Conservation (phyloP, 2,113 vertebrate genomes). For the Prionailurus bengalensis region DNA sequence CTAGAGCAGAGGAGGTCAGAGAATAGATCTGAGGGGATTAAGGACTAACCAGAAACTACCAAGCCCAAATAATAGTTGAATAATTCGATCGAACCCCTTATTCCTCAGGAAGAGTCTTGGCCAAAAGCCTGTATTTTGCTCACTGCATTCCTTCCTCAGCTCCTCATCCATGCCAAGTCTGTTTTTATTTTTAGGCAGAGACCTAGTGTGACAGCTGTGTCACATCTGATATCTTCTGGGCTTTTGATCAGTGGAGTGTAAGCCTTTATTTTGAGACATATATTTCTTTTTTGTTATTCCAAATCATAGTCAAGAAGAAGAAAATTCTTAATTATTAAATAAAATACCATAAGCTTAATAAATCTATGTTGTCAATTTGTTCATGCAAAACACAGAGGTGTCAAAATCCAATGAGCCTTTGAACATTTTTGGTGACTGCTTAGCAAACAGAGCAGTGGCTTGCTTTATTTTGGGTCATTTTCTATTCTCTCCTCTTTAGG, state of each 20-base stretch:
- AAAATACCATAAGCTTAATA: background rate
- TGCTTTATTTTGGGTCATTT: background rate
- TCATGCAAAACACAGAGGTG: background rate
- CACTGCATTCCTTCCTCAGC: background rate
- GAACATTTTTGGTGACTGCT: background rate
- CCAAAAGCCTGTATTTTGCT: background rate
- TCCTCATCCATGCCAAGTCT: background rate
- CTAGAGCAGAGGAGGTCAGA: background rate
- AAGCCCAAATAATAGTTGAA: background rate
- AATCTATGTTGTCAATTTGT: background rate
- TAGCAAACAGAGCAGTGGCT: background rate
- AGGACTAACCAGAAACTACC: background rate
- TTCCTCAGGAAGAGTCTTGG: background rate
- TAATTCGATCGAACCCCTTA: background rate
- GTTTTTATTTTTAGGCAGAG: background rate
- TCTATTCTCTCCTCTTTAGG: background rate
- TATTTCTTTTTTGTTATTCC: background rate
- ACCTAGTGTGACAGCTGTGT: background rate
- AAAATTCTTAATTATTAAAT: conserved; percentile 6
- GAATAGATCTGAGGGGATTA: rapidly evolving
- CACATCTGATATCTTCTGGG: background rate
- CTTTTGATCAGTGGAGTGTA: background rate
- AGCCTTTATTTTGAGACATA: background rate
- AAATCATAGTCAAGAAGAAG: background rate
- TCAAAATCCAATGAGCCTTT: background rate